These are phyloP conservation scores for Loxodonta africana DNA, from an alignment of 2,113 vertebrate genomes.

Conservation along the genomic window DNA sequence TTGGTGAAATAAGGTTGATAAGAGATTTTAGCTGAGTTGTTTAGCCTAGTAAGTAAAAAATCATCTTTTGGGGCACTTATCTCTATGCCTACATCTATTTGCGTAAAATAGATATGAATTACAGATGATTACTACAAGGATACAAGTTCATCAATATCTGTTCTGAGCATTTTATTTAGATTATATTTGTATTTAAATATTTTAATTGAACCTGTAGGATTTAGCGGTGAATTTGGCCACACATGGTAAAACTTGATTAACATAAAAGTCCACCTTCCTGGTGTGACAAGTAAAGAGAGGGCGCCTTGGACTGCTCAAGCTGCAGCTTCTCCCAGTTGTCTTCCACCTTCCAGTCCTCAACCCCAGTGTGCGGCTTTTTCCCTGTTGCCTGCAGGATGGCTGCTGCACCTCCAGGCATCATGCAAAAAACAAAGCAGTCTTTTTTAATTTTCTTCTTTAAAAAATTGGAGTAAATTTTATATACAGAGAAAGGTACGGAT, in stretches of 20 bases:
- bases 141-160: neutral
- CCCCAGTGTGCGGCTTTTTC: neutral
- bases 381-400: neutral
- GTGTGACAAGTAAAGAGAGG: neutral
- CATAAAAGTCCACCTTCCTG: neutral
- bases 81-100: neutral
- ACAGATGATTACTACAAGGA: neutral
- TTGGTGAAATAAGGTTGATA: slow-evolving; percentile 42
- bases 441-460: neutral
- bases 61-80: neutral
- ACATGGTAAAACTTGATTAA: neutral
- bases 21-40: neutral
- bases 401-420: neutral
- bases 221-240: neutral
- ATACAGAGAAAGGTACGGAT: neutral
- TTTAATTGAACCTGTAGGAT: neutral
- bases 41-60: neutral
- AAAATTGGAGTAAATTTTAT: neutral
- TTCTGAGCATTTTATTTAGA: neutral
- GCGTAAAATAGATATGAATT: neutral
- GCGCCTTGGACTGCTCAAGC: neutral
- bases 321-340: neutral
- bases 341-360: neutral
- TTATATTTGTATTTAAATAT: neutral
- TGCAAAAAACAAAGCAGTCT: neutral